Conservation (phyloP, 2,797 vertebrate genomes). For the Oreortyx pictus region DNA sequence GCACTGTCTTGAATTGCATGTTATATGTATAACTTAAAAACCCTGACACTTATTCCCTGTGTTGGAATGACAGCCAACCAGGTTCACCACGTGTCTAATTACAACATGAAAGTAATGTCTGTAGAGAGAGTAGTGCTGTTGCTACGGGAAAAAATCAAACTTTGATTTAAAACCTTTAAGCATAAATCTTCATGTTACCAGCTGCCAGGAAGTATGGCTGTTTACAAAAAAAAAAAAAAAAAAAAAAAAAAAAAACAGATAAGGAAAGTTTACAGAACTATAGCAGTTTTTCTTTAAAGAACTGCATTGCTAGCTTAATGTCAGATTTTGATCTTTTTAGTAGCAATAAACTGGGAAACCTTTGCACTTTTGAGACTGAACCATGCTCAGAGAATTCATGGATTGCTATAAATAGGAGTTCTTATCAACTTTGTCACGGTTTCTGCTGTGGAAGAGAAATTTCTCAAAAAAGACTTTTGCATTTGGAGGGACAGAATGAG, state of each 20-base stretch:
- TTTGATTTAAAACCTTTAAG: background rate
- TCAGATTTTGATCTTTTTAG: slow-evolving; percentile 12
- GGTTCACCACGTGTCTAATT: background rate
- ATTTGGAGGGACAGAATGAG: background rate
- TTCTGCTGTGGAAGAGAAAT: background rate
- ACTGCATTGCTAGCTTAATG: background rate
- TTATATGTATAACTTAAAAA: background rate
- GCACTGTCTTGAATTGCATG: background rate
- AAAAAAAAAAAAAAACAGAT: background rate
- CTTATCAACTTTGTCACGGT: background rate
- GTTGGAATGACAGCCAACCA: background rate
- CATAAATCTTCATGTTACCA: background rate
- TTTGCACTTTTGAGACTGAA: background rate
- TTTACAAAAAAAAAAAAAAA: background rate
- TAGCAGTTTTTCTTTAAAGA: background rate
- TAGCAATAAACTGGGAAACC: background rate
- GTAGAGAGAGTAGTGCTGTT: background rate
- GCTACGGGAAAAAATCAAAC: background rate
- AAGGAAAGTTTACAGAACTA: background rate
- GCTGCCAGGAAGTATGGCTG: background rate
- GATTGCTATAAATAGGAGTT: background rate
- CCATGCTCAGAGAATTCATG: background rate
- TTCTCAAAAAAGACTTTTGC: background rate
- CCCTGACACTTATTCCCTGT: background rate
- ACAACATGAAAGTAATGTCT: background rate